phyloP scores from a whole-genome alignment of 2,113 vertebrate genomes.

The Corythaixoides concolor region DNA sequence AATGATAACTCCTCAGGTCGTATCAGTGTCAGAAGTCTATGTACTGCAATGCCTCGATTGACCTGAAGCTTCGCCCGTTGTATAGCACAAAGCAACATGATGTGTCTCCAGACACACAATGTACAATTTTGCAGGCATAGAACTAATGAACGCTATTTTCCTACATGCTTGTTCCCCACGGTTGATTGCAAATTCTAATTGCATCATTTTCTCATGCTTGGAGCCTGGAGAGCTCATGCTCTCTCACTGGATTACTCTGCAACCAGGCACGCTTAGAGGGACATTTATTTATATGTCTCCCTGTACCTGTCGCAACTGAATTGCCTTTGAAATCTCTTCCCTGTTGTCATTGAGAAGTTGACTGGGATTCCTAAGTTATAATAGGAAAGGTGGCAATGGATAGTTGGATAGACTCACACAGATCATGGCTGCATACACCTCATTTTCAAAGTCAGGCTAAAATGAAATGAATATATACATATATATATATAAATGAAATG shows the following conservation, averaged over 20 bases:
- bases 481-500: rapidly evolving
- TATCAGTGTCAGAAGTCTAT: not conserved
- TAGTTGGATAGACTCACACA: not conserved
- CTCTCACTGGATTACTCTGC: not conserved
- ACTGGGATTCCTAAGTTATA: not conserved
- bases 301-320: not conserved
- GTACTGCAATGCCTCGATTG: not conserved
- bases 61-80: not conserved
- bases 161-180: not conserved
- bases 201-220: not conserved
- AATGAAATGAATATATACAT: not conserved
- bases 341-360: not conserved
- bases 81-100: not conserved
- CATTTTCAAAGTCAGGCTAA: not conserved
- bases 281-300: not conserved
- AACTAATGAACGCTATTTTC: not conserved
- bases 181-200: constrained; percentile 15
- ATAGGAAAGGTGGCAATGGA: not conserved
- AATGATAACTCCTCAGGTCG: not conserved
- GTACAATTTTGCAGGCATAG: not conserved
- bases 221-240: not conserved
- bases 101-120: not conserved
- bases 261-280: not conserved
- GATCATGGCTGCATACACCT: not conserved
- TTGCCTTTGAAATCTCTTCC: not conserved